A percentile compares a stretch with the other conserved stretches of the same genome.
These are phyloP conservation scores for Bombus waltoni DNA, from an alignment of 1,140 invertebrate species.

Conservation along the genomic window DNA sequence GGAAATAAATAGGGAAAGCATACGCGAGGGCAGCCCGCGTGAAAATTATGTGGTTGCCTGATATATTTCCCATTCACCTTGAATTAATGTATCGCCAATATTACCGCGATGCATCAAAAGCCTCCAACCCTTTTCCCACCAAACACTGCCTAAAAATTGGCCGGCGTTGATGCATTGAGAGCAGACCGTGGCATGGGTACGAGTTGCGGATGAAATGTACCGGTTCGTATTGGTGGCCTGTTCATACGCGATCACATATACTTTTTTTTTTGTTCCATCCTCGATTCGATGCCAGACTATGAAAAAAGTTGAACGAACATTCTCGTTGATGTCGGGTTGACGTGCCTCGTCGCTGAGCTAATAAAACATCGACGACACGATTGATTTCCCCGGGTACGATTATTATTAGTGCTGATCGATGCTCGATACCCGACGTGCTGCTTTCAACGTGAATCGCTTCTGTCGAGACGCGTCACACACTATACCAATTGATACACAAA, in stretches of 20 bases:
- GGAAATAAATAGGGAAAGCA: constrained; percentile 51
- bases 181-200: constrained; percentile 45
- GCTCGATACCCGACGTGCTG: background rate
- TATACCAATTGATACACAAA: background rate
- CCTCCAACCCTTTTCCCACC: constrained; percentile 7
- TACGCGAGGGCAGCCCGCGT: constrained; percentile 25
- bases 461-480: background rate
- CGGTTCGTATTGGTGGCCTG: constrained; percentile 44
- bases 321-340: constrained; percentile 42
- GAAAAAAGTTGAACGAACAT: constrained; percentile 17
- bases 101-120: constrained; percentile 78
- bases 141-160: constrained; percentile 72
- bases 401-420: constrained; percentile 5
- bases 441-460: background rate
- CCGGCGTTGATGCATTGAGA: constrained; percentile 73
- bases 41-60: constrained; percentile 72
- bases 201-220: constrained; percentile 58
- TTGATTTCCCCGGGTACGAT: constrained; percentile 24
- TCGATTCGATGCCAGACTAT: background rate
- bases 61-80: constrained; percentile 77
- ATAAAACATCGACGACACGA: constrained; percentile 29
- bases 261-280: background rate
- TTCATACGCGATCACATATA: constrained; percentile 32
- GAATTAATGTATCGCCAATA: constrained; percentile 80
- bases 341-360: constrained; percentile 12